Evolutionary conservation across 2,113 vertebrate genomes (phyloP), one percentile per base, ranked within the genome.

Genomic region (Mormyrus lacerda): DNA sequence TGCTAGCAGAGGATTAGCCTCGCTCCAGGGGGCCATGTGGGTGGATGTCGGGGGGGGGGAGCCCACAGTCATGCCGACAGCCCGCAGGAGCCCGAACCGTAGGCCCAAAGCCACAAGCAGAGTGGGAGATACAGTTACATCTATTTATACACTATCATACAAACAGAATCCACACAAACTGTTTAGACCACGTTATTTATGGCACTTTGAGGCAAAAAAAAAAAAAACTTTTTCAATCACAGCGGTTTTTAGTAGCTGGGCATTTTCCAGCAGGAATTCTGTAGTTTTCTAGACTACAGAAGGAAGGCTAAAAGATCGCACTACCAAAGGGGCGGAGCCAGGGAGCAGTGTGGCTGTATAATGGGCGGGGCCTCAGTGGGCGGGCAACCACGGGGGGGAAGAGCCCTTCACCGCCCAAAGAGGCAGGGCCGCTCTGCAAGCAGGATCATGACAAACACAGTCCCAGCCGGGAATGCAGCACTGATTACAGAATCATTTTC

Each of bases 1-100:
- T 35, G 87, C 88, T 90, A 92, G 90, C 87, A 87, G 42, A 35
- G 89, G 85, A 90, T 91, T 90, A 92, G 88, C 35, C 27, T 87
- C 17, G 73, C 73, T 61, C 76, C 83, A 51, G 88, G 85, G 69
- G 85, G 51, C 10, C 45, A 4, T 65, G 61, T 45, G n/a, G 83
- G 44, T 4, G 47, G 50, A 48, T 2, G 45, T 21, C n/a, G 44
- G 76, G 10, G 39, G 7, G 27, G 1, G 0, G 9, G 0, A 45
- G 87, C 89, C 83, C 90, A 76, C 76, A 86, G 39, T 21, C 69
- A 45, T n/a, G 27, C 39, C 8, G 9, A 27, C 42, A 4, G 24
- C 39, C 53, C 82, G 35, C 73, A 27, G 24, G 48, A 31, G 42
- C 84, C 42, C 3, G 17, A 87, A 53, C 55, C 45, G 1, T 15